Evolutionary conservation across 92 coral and sea anemone species (phyloP).

Genomic region (Metridium senile): DNA sequence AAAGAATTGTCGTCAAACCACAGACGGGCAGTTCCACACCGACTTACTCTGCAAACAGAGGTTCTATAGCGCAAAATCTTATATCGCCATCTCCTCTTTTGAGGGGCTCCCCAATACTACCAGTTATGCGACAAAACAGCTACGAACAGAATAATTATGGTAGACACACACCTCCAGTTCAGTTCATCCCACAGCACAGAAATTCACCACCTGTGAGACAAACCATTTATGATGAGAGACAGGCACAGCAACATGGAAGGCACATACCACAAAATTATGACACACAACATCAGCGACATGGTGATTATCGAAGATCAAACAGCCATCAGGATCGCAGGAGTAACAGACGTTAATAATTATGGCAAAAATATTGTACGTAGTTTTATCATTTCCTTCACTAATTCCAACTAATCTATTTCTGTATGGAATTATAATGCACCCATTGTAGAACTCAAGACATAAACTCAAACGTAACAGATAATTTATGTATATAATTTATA

Average conservation of each 20-base stretch:
- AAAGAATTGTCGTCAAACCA: conserved; percentile 63
- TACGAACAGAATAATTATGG: conserved; percentile 42
- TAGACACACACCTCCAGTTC: conserved; percentile 5
- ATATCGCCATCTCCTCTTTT: conserved; percentile 1
- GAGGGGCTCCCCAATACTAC: not conserved
- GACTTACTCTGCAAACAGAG: not conserved
- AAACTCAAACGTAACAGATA: no score
- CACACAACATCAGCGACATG: not conserved
- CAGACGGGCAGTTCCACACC: conserved; percentile 18
- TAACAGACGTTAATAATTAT: not conserved
- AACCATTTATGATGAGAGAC: conserved; percentile 7
- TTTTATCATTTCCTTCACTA: no score
- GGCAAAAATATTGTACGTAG: not conserved
- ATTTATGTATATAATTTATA: no score
- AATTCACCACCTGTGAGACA: conserved; percentile 4
- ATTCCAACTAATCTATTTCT: no score
- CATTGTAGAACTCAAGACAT: no score
- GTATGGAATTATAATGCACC: no score
- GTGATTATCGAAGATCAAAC: not conserved
- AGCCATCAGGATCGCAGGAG: not conserved
- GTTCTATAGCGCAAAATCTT: not conserved
- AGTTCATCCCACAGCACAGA: conserved; percentile 2
- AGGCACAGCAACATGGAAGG: no score
- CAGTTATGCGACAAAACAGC: conserved; percentile 22
- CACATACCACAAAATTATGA: not conserved